phyloP scores from a whole-genome alignment of 1,140 invertebrate genomes.

The Macrostomum lignano region DNA sequence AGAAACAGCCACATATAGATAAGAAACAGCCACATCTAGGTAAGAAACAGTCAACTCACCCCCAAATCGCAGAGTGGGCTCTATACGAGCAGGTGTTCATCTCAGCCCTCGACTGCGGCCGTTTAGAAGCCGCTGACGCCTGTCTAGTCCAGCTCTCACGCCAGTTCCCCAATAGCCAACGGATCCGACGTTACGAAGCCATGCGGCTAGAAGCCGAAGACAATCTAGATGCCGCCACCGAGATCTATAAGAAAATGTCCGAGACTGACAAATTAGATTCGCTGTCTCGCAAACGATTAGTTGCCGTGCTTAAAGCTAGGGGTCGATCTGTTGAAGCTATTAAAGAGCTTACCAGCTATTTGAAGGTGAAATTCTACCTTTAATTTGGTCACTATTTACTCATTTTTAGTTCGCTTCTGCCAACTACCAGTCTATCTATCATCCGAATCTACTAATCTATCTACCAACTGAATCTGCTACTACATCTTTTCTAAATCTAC shows the following conservation, averaged over 20 bases:
- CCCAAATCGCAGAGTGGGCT: not conserved
- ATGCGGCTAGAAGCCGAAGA: conserved; percentile 7
- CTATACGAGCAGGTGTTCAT: conserved; percentile 6
- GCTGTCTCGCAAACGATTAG: conserved; percentile 34
- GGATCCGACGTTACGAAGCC: conserved; percentile 5
- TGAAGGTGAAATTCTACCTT: conserved; percentile 45
- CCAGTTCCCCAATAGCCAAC: conserved; percentile 6
- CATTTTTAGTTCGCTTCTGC: too few relatives aligned
- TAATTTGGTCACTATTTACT: too few relatives aligned
- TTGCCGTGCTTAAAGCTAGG: conserved; percentile 64
- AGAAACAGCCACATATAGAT: too few relatives aligned
- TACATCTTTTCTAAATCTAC: too few relatives aligned
- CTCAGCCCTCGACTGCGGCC: conserved; percentile 2
- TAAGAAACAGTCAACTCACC: not conserved
- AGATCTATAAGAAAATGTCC: conserved; percentile 57
- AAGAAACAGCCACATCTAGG: not conserved
- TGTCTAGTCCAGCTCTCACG: conserved; percentile 1
- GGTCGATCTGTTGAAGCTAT: conserved; percentile 60
- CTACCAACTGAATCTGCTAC: too few relatives aligned
- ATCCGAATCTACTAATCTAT: too few relatives aligned
- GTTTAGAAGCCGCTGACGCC: conserved; percentile 1
- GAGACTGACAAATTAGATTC: conserved; percentile 71
- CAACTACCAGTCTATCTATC: too few relatives aligned
- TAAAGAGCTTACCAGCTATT: conserved; percentile 66
- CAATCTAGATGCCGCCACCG: conserved; percentile 60